Evolutionary conservation across 2,113 vertebrate species (phyloP), one percentile per base, ranked within the genome.

Genomic region (Oceanites oceanicus): DNA sequence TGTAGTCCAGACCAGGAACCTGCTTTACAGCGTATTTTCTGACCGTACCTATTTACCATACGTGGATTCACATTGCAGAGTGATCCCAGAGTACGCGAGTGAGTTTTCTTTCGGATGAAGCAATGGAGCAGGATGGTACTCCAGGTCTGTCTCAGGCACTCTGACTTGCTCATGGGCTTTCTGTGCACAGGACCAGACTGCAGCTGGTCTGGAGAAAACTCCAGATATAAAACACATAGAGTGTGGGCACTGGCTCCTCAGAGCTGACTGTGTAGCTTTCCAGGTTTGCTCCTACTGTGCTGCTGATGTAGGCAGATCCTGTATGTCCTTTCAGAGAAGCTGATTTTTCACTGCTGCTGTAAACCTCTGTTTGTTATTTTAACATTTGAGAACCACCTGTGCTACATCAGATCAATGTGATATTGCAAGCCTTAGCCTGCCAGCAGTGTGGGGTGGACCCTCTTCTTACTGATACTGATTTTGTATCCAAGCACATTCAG

Each of bases 81-180:
- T 2, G 0, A 61, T 68, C 50, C 27, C 20, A 30, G 52, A 40
- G 25, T 52, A 44, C 0, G 0, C 0, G 2, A 49, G 45, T 4
- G 4, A 4, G 11, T 40, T 87, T 80, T 77, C 52, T 62, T 89
- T 78, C 0, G 0, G 55, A 26, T n/a, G n/a, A 91, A 58, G 50
- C 23, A 44, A 47, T 3, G 10, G 49, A 79, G 20, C 67, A 83
- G 49, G 19, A 45, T 45, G 52, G 16, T 81, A 32, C 45, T 77
- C 14, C 59, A 38, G 18, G 20, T 61, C 66, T 72, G 56, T 47
- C 56, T 47, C 20, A 10, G 44, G 32, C 29, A 47, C 22, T 50
- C 16, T 38, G 42, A n/a, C 38, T 72, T 74, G 25, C 52, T 63
- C 26, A 4, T 36, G 52, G 42, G 22, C 61, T 23, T 72, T 78